Percentiles rank a stretch among this genome's conserved stretches.
These are phyloP conservation scores for Zosterops borbonicus DNA, from an alignment of 2,113 vertebrate species.

Conservation along the genomic window DNA sequence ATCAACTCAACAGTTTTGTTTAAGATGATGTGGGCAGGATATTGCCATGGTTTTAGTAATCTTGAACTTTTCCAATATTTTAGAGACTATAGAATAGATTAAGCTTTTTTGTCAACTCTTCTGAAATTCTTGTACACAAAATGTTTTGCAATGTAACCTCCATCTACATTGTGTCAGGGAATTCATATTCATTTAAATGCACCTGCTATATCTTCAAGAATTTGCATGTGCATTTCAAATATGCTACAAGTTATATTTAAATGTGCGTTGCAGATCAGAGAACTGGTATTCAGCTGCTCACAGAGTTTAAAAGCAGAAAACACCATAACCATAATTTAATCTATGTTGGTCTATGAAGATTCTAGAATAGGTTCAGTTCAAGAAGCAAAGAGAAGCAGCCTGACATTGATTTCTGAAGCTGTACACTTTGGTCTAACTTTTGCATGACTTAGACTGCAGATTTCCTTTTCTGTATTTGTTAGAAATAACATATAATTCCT, in stretches of 20 bases:
- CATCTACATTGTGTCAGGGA: not conserved
- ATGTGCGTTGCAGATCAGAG: not conserved
- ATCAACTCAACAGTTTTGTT: not conserved
- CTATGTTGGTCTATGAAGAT: not conserved
- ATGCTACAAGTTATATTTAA: not conserved
- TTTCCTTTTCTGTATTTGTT: not conserved
- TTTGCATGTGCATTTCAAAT: not conserved
- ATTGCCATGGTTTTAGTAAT: not conserved
- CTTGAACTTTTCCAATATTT: not conserved
- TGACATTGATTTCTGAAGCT: not conserved
- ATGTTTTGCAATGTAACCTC: not conserved
- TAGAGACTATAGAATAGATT: not conserved
- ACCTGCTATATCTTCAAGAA: not conserved
- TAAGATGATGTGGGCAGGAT: not conserved
- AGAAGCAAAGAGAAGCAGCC: not conserved
- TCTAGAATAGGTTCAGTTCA: not conserved
- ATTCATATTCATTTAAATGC: not conserved
- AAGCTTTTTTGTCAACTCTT: not conserved
- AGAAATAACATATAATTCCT: not conserved
- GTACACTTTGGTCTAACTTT: not conserved
- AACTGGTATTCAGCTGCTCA: not conserved
- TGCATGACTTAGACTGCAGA: not conserved
- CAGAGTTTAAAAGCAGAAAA: not conserved
- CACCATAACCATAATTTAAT: not conserved
- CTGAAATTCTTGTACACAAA: not conserved